Conservation (phyloP, 35 echinoderm and acorn worm genomes). For the Eucidaris tribuloides region DNA sequence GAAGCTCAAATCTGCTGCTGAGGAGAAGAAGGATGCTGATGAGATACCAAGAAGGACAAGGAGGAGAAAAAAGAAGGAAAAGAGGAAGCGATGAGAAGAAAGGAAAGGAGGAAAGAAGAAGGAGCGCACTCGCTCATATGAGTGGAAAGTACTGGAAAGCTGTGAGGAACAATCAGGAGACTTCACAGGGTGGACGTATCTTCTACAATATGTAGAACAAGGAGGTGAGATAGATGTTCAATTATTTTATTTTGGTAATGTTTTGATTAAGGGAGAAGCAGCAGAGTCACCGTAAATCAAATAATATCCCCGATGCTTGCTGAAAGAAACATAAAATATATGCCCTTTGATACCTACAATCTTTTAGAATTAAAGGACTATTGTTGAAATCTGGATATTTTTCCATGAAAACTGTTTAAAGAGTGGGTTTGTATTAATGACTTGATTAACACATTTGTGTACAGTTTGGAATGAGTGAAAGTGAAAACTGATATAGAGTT, state of each 20-base stretch:
- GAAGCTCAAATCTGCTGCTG: background rate
- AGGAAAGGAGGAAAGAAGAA: constrained; percentile 17
- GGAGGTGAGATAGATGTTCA: constrained; percentile 50
- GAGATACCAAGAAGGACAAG: background rate
- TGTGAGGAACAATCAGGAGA: constrained; percentile 80
- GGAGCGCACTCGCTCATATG: constrained; percentile 45
- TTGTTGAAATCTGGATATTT: too few relatives aligned
- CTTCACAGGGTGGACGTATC: constrained; percentile 98
- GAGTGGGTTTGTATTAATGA: too few relatives aligned
- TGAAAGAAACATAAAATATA: too few relatives aligned
- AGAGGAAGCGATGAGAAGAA: constrained; percentile 10
- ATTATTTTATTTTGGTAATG: background rate
- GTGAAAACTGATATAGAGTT: too few relatives aligned
- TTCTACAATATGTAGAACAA: constrained; percentile 97
- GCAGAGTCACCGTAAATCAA: too few relatives aligned
- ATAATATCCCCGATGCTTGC: too few relatives aligned
- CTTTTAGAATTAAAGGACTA: too few relatives aligned
- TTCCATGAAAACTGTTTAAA: too few relatives aligned
- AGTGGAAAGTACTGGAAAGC: constrained; percentile 94
- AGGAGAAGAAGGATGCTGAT: constrained; percentile 8
- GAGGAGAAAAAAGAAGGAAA: constrained; percentile 14
- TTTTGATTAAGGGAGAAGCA: too few relatives aligned
- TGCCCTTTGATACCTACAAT: too few relatives aligned
- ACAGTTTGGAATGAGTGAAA: too few relatives aligned
- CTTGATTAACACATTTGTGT: too few relatives aligned